Percentiles rank a stretch among this genome's conserved stretches.
Conservation (phyloP, 2,888 invertebrate genomes). For the Fissipunctia ypsillon region DNA sequence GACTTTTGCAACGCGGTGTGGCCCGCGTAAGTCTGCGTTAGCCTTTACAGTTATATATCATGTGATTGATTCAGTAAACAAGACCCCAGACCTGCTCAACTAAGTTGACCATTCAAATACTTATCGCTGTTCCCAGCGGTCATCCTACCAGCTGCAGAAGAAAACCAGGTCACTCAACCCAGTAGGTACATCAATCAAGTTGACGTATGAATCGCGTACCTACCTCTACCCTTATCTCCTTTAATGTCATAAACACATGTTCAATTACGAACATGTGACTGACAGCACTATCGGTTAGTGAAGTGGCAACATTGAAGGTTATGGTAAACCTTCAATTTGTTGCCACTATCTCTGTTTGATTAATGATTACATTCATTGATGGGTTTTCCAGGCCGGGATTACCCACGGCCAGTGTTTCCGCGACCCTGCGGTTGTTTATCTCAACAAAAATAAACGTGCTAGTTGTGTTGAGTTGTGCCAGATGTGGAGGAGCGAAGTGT, state of each 20-base stretch:
- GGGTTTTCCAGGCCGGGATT: slow-evolving; percentile 54
- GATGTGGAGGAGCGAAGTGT: slow-evolving; percentile 18
- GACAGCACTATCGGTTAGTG: slow-evolving; percentile 11
- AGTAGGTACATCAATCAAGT: not conserved
- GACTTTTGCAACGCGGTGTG: not conserved
- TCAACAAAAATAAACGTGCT: slow-evolving; percentile 22
- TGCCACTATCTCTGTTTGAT: slow-evolving; percentile 46
- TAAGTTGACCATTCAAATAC: slow-evolving; percentile 8
- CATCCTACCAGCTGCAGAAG: not conserved
- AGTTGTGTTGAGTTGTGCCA: slow-evolving; percentile 20
- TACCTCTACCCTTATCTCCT: not conserved
- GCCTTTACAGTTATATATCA: not conserved
- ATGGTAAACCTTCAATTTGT: slow-evolving; percentile 40
- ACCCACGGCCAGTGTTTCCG: slow-evolving; percentile 36
- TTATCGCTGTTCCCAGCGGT: not conserved
- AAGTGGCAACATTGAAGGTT: slow-evolving; percentile 17
- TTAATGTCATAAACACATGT: not conserved
- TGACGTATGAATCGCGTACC: not conserved
- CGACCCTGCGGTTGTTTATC: slow-evolving; percentile 55
- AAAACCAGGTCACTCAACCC: slow-evolving; percentile 5
- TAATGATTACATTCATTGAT: slow-evolving; percentile 46
- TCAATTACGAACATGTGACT: slow-evolving; percentile 13
- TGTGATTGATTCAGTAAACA: not conserved
- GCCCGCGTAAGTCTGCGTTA: not conserved
- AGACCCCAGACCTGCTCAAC: not conserved